Conservation (phyloP, 2,113 vertebrate genomes). For the Delphinus delphis region DNA sequence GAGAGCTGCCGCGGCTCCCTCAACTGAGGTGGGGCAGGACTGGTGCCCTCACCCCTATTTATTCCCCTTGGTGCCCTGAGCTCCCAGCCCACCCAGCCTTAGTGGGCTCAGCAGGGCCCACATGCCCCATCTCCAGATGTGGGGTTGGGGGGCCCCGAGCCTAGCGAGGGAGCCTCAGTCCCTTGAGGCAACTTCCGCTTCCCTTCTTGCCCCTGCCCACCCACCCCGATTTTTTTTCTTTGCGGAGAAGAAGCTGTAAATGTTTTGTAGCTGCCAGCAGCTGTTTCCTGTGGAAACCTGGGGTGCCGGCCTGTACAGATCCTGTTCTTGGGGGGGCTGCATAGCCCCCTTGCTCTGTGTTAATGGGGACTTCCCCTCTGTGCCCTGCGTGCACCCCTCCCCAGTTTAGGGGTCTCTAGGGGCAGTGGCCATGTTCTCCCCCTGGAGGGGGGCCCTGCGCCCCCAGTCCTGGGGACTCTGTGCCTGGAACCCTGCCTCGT, state of each 20-base stretch:
- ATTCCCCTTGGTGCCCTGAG: conserved; percentile 68
- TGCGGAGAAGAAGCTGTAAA: conserved; percentile 81
- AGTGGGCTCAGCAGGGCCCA: conserved; percentile 52
- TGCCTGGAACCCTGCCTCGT: conserved; percentile 79
- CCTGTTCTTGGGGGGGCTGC: conserved; percentile 64
- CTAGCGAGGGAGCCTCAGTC: conserved; percentile 58
- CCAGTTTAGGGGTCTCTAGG: conserved; percentile 72
- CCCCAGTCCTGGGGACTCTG: conserved; percentile 68
- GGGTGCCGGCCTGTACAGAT: conserved; percentile 79
- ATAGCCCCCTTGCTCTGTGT: conserved; percentile 67
- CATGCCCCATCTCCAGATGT: background rate
- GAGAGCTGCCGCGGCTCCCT: conserved; percentile 95
- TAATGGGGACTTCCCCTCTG: conserved; percentile 64
- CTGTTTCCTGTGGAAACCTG: conserved; percentile 81
- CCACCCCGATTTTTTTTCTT: conserved; percentile 72
- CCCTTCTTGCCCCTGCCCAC: background rate
- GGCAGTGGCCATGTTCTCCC: conserved; percentile 77
- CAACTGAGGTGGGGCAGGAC: conserved; percentile 85
- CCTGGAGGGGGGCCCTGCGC: conserved; percentile 57
- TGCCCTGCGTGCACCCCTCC: conserved; percentile 72
- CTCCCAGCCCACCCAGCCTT: conserved; percentile 52
- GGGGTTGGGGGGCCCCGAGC: background rate
- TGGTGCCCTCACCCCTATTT: conserved; percentile 71
- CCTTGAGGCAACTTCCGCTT: conserved; percentile 50
- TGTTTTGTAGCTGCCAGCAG: conserved; percentile 80